Evolutionary conservation across 1,140 invertebrate species (phyloP).

Genomic region (Saxidomus purpurata): DNA sequence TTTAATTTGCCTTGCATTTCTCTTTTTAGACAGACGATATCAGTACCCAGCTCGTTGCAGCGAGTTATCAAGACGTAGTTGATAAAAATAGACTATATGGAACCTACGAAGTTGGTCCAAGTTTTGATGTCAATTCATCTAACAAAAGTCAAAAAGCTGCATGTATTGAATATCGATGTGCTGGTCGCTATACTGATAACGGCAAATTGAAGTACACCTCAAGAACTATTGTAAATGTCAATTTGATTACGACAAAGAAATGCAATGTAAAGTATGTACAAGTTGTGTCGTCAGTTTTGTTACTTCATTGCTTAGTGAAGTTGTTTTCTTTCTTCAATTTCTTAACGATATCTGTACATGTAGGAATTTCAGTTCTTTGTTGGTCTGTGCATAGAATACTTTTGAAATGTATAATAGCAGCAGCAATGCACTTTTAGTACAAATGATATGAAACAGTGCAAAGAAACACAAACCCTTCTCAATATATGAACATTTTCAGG

Average conservation of each 20-base stretch:
- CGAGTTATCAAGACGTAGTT: neutral
- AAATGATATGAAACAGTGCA: too few species aligned
- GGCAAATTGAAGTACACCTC: neutral
- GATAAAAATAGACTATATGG: neutral
- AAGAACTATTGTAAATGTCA: neutral
- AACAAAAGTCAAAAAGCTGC: neutral
- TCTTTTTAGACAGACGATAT: neutral
- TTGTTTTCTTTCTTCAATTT: too few species aligned
- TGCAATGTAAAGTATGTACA: neutral
- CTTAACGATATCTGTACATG: too few species aligned
- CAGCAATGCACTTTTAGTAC: too few species aligned
- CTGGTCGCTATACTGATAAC: neutral
- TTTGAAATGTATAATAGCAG: too few species aligned
- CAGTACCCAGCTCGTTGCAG: neutral
- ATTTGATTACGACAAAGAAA: neutral
- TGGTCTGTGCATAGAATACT: too few species aligned
- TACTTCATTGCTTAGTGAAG: too few species aligned
- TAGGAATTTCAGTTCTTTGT: too few species aligned
- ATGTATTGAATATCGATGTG: neutral
- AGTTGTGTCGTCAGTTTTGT: too few species aligned
- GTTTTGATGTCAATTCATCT: neutral
- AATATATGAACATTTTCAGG: too few species aligned
- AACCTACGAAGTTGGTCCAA: neutral
- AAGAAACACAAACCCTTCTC: too few species aligned
- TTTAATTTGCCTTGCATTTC: too few species aligned